Evolutionary conservation across 2,888 invertebrate genomes (phyloP).

Genomic region (Yponomeuta sedellus): DNA sequence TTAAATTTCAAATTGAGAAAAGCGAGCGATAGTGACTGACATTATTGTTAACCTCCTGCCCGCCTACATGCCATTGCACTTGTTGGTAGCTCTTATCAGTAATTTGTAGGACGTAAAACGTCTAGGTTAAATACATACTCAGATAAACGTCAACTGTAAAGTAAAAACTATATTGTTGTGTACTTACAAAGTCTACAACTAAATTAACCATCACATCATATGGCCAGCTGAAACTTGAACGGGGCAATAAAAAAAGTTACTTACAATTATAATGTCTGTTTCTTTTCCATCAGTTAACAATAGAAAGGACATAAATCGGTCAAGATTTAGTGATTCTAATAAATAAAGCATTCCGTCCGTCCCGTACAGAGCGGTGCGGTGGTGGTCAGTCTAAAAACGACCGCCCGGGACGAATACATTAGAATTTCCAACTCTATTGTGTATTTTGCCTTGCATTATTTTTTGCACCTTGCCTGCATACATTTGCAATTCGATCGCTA

Average conservation of each 20-base stretch:
- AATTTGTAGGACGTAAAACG: neutral
- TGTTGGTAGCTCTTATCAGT: neutral
- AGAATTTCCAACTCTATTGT: constrained; percentile 65
- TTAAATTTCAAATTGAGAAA: constrained; percentile 20
- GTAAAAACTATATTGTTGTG: too few species aligned
- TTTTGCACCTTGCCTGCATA: constrained; percentile 66
- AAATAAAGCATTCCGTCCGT: constrained; percentile 71
- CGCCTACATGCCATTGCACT: neutral
- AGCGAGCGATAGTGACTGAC: constrained; percentile 1
- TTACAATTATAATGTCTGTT: constrained; percentile 31
- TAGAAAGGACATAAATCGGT: constrained; percentile 56
- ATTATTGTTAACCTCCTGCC: neutral
- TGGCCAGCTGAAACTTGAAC: neutral
- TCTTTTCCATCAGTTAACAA: constrained; percentile 45
- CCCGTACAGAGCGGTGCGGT: constrained; percentile 46
- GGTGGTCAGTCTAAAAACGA: constrained; percentile 59
- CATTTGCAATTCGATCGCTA: constrained; percentile 53
- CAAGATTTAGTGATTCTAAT: constrained; percentile 67
- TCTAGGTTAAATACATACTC: too few species aligned
- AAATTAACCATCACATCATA: neutral
- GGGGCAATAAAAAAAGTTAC: neutral
- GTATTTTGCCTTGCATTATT: constrained; percentile 69
- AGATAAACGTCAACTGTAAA: too few species aligned
- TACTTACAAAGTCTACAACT: neutral
- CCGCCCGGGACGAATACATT: constrained; percentile 68